A percentile compares a stretch with the other conserved stretches of the same genome.
phyloP scores from a whole-genome alignment of 2,113 vertebrate species.

The Pionites leucogaster region DNA sequence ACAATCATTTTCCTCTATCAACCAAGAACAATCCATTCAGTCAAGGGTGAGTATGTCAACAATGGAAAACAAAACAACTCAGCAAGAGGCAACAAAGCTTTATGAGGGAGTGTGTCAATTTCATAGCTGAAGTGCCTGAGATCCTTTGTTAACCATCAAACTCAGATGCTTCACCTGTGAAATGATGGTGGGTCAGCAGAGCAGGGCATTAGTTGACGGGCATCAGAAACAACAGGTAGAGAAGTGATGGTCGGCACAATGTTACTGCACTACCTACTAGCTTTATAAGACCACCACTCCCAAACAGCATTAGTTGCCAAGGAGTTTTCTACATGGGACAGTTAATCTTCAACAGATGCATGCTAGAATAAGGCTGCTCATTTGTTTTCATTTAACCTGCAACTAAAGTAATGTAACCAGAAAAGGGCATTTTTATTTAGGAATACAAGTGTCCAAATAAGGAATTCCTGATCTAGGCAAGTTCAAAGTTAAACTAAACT shows the following conservation, averaged over 20 bases:
- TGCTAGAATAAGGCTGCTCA: background rate
- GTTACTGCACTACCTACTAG: background rate
- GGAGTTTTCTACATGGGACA: background rate
- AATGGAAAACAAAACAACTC: background rate
- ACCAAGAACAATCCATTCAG: background rate
- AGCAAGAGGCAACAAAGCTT: background rate
- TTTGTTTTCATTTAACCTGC: background rate
- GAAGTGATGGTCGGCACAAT: background rate
- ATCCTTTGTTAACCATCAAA: background rate
- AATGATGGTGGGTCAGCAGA: background rate
- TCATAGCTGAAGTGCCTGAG: background rate
- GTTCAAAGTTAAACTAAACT: background rate
- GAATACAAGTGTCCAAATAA: background rate
- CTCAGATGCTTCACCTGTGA: background rate
- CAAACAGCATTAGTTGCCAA: background rate
- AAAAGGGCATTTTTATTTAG: background rate
- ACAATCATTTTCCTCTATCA: background rate
- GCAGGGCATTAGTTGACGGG: background rate
- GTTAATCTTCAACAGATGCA: background rate
- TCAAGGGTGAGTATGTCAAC: background rate
- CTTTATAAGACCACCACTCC: background rate
- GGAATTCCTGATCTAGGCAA: background rate
- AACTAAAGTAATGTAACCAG: background rate
- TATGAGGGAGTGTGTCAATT: background rate
- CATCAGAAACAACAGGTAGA: background rate